Base-by-base conservation (phyloP, 2,888 invertebrate species). In the Patella pellucida region DNA sequence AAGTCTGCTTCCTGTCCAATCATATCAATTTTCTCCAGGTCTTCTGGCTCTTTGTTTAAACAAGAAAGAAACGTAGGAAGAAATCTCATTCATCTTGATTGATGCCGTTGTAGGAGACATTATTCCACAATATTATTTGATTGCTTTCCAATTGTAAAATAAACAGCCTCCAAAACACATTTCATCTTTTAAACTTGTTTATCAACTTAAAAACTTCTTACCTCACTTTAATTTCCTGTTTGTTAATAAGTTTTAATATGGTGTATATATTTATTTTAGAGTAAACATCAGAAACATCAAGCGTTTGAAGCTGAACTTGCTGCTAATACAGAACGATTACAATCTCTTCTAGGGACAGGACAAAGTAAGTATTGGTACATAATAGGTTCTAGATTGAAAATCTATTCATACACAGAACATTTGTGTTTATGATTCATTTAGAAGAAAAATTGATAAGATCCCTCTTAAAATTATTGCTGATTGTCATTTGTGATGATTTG, bases 201-300 rank as follows among this genome's bases (percentile, higher is more conserved):
- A 16, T 19, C 23, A 62, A 7, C 41, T 50, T 68, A 72, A 5
- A 56, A 19, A 51, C 41, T 14, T 69, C 27, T 76, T 74, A 73
- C 1, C 41, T 41, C 41, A 41, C 9, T 41, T 4, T 7, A 9
- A 7, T 62, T 62, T 12, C 9, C 19, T 62, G n/a, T 62, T 62
- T 12, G 7, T 62, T n/a, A 11, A 19, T n/a, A 41, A 41, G 41
- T 41, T 41, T 41, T 41, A 9, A 41, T 41, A 9, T 41, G 1
- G 0, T 41, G 41, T 41, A 11, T 52, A 52, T 23, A 52, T 23
- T 70, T 71, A 67, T 74, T 82, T 31, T 86, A 92, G 90, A 92
- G 97, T 56, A 99, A 99, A 91, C 98, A 99, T 92, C 99, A 99
- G 92, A 99, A 99, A 91, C 99, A 99, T 92, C 99, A 99, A 92